A percentile compares a stretch with the other conserved stretches of the same genome.
These are phyloP conservation scores for Lethenteron reissneri DNA, from an alignment of 2,113 vertebrate species.

Conservation along the genomic window DNA sequence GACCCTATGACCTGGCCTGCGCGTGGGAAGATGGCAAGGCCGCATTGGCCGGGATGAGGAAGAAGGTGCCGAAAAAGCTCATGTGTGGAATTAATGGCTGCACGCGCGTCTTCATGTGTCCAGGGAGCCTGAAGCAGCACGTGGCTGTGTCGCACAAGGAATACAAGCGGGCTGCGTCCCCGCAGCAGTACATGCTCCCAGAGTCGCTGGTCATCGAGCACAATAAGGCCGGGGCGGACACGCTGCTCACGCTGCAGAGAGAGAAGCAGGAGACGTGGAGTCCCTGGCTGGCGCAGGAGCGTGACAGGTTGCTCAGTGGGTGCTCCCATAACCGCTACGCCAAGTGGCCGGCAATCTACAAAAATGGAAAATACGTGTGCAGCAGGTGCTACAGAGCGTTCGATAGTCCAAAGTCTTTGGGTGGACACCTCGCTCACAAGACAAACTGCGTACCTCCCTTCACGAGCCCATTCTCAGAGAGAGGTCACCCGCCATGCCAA, in stretches of 20 bases:
- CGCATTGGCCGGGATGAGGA: too few relatives aligned
- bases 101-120: neutral
- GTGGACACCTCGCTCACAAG: neutral
- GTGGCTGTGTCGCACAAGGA: neutral
- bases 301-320: neutral
- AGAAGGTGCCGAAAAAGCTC: slow-evolving; percentile 1
- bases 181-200: too few relatives aligned
- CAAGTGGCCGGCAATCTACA: slow-evolving; percentile 1
- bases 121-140: neutral
- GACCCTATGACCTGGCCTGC: too few relatives aligned
- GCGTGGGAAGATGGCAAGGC: too few relatives aligned
- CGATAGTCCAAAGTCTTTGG: slow-evolving; percentile 1
- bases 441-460: neutral
- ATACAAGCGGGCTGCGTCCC: too few relatives aligned
- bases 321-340: neutral
- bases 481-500: too few relatives aligned
- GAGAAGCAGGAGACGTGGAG: too few relatives aligned
- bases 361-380: slow-evolving; percentile 1
- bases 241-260: too few relatives aligned
- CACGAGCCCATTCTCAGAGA: too few relatives aligned
- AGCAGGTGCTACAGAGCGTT: neutral
- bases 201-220: too few relatives aligned
- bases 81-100: slow-evolving; percentile 2
- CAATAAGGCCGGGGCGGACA: too few relatives aligned
- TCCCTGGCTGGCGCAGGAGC: too few relatives aligned